Evolutionary conservation across 2,888 invertebrate species (phyloP).

Genomic region (Lepidochitona cinerea): DNA sequence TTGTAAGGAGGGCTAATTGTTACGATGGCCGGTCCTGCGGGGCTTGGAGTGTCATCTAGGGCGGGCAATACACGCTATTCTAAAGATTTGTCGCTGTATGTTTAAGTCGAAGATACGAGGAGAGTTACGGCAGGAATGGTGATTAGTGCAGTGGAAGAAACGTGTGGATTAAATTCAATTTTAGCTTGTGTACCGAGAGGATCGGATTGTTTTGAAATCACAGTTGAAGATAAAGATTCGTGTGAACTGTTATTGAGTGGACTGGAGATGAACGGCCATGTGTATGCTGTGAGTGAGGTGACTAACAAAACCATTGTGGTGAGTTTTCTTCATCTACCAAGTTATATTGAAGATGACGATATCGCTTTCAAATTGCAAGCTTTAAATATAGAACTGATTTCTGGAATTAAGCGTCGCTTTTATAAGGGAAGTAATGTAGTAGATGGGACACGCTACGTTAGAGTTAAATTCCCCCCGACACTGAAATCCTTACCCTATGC

Average conservation of each 20-base stretch:
- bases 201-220: background rate
- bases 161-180: background rate
- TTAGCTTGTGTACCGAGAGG: background rate
- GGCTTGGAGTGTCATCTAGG: too few species aligned
- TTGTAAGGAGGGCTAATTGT: too few species aligned
- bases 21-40: too few species aligned
- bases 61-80: too few species aligned
- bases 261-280: background rate
- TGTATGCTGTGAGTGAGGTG: background rate
- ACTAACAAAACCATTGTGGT: background rate
- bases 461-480: background rate
- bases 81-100: too few species aligned
- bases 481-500: background rate
- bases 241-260: background rate
- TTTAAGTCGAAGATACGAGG: background rate
- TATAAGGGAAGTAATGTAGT: background rate
- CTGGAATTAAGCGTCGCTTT: background rate
- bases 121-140: background rate
- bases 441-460: background rate
- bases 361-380: background rate
- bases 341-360: background rate
- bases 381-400: background rate
- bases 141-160: background rate
- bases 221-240: background rate
- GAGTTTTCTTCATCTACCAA: background rate